Base-by-base conservation (phyloP, 2,888 invertebrate species). In the Tubiluchus corallicola region DNA sequence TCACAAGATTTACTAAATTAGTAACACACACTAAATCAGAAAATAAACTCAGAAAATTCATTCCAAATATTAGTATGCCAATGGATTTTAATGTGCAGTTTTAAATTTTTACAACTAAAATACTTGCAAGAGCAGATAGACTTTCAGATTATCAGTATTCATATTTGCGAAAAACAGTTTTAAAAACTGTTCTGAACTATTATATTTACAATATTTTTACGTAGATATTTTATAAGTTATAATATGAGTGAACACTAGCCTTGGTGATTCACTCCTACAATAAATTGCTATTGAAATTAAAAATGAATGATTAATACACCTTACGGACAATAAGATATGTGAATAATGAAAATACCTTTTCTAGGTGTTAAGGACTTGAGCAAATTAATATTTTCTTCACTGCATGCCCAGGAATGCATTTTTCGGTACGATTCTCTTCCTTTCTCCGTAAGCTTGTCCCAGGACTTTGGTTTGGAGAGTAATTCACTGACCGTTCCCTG, bases 371-470 rank as follows among this genome's bases (percentile, higher is more conserved):
- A 79, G 54, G 90, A 85, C 70, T 98, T 96, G 65, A 98, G 78
- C 57, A 94, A 79, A 73, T 88, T 75, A 59, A 98, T 85, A 59
- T 96, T 92, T 59, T 82, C 81, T 63, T 94, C 92, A 70, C 96
- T 96, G 66, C 83, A 83, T 53, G 94, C 88, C 98, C 98, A 98
- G 58, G 88, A 88, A 70, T 94, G 90, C 90, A 98, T 98, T 70
- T 96, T 94, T 60, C 98, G 73, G 70, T 98, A 98, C 57, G 94
- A 94, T 71, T 98, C 98, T 45, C 96, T 73, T 21, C 98, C 98
- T 67, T 98, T 98, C 70, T 98, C 98, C 47, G 98, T 98, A 61
- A 98, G 72, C 69, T 96, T 96, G 70, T 94, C 92, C 98, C 98
- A 98, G 13, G 92, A 92, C 65, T 98, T 94, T 45, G 98, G 98